Base-by-base conservation (phyloP, 2,888 invertebrate species). In the Amiota mariae region DNA sequence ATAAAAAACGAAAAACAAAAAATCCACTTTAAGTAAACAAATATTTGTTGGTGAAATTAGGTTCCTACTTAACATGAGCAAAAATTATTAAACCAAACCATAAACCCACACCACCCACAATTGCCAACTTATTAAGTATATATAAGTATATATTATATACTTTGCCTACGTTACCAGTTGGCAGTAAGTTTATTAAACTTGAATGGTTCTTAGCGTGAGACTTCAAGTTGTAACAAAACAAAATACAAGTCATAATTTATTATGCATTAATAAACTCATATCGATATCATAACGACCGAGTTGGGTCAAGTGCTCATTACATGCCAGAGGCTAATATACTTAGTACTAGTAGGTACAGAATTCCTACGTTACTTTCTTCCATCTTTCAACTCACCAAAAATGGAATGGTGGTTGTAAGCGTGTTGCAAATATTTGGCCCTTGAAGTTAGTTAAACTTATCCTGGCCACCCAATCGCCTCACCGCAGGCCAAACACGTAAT, bases 241-340 rank as follows among this genome's bases (percentile, higher is more conserved):
- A 15, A 8, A 57, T n/a, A 57, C n/a, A 57, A 8, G 18, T 15
- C 18, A 18, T 20, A 20, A 59, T 79, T 81, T 78, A 86, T 86
- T 85, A 85, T 78, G 78, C 81, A 85, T 86, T 86, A 86, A 86
- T 86, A 83, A 85, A 81, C 82, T 80, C 80, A 85, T 85, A 83
- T 83, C 85, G 86, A 83, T 83, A 77, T 75, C 76, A 63, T 70
- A 56, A 70, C 72, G 48, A 57, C 48, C 70, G 59, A 46, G 57
- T 67, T 73, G 59, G 47, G 68, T n/a, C 48, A 47, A 68, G 56
- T 70, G 63, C 15, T 56, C 68, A 15, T 24, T 67, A 68, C 57
- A 74, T 54, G 70, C 73, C 73, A 70, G 72, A 73, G 51, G 72
- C 49, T 49, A 63, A 73, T 49, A 54, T 68, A 70, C n/a, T n/a